A percentile compares a stretch with the other conserved stretches of the same genome.
Evolutionary conservation across 2,113 vertebrate genomes (phyloP).

Genomic region (Pogona vitticeps): DNA sequence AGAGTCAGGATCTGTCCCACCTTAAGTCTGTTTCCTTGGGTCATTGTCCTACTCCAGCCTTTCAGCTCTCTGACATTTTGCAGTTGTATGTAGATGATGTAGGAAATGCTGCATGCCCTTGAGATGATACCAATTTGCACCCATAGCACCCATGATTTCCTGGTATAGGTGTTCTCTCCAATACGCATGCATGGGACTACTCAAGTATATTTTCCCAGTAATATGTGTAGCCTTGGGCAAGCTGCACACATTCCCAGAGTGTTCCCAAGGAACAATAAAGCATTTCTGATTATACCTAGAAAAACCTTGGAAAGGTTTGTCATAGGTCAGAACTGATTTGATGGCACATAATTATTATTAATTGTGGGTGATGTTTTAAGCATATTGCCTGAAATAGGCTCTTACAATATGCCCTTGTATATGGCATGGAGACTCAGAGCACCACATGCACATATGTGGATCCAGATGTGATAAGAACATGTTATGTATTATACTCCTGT

Average conservation of each 20-base stretch:
- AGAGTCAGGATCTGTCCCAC: conserved; percentile 52
- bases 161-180: background rate
- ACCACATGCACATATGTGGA: background rate
- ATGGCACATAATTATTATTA: background rate
- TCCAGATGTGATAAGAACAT: background rate
- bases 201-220: background rate
- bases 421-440: too few relatives aligned
- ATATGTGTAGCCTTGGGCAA: background rate
- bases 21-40: conserved; percentile 56
- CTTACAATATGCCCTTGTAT: background rate
- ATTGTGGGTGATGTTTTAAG: background rate
- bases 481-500: background rate
- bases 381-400: background rate
- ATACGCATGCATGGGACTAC: background rate
- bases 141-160: background rate
- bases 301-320: too few relatives aligned
- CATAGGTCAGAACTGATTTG: too few relatives aligned
- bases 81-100: conserved; percentile 50
- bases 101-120: conserved; percentile 54
- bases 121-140: background rate
- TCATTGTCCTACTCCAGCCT: conserved; percentile 52
- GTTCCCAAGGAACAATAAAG: too few relatives aligned
- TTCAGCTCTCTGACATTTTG: conserved; percentile 48
- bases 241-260: too few relatives aligned
- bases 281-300: too few relatives aligned